Base-by-base conservation (phyloP, 2,113 vertebrate genomes). In the Hucho hucho region DNA sequence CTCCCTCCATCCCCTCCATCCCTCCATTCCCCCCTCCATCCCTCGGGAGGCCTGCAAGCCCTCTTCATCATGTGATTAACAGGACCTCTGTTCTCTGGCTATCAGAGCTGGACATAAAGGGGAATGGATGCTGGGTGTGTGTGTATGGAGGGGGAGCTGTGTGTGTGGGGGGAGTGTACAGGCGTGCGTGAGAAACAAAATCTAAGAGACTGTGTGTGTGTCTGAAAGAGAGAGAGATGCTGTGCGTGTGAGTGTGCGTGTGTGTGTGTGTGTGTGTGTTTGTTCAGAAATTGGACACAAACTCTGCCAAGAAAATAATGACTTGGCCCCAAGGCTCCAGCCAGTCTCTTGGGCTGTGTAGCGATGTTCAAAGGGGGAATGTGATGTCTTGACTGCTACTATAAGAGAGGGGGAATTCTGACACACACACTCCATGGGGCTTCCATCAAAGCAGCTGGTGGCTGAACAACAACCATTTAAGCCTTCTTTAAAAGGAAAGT, bases 11-110 rank as follows among this genome's bases (percentile, higher is more conserved):
- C 70, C 70, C 28, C 26, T 47, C 16, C 69, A 4, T 47, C 2
- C 43, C n/a, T 7, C 43, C 69, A 4, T 47, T 1, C 43, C n/a
- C 2, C 43, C 26, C 26, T 13, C 20, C 12, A 6, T 20, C 69
- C 69, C 22, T 22, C 43, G 12, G 6, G 24, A 46, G 22, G 47
- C 6, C 22, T n/a, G 28, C 4, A 24, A 49, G 28, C 16, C 46
- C 64, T 49, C 47, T 18, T 22, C 65, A 75, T 69, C 74, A 25
- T 59, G 74, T 75, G 74, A 69, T 74, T 74, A 74, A 37, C 73
- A 74, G 64, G 64, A 67, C 64, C 73, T 20, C 26, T 63, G 22
- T 64, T 12, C 32, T 63, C 12, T 1, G n/a, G 80, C 76, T 79
- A 78, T 86, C 79, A 70, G 12, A 43, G 67, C 43, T 18, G 32